Evolutionary conservation across 1,140 invertebrate species (phyloP).

Genomic region (Asobara japonica): DNA sequence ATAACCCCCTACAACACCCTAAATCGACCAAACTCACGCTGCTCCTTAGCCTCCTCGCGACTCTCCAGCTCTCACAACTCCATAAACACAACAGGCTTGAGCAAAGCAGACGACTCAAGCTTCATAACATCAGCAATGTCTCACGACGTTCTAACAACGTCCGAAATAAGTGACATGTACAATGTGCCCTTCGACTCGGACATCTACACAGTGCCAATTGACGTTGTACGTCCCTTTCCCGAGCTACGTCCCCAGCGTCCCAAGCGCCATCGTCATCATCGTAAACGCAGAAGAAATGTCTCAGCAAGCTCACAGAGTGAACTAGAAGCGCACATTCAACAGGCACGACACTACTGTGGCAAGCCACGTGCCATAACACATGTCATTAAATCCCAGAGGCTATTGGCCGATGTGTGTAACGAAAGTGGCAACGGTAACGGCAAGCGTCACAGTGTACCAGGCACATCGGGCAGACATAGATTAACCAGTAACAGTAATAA

Average conservation of each 20-base stretch:
- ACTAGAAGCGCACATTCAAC: slow-evolving; percentile 56
- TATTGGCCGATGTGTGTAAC: slow-evolving; percentile 67
- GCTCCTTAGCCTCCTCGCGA: slow-evolving; percentile 76
- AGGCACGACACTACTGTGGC: slow-evolving; percentile 64
- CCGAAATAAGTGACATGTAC: slow-evolving; percentile 83
- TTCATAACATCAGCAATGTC: slow-evolving; percentile 89
- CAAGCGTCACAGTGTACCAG: slow-evolving; percentile 70
- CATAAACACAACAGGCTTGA: slow-evolving; percentile 75
- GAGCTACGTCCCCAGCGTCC: slow-evolving; percentile 65
- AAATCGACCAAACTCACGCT: slow-evolving; percentile 76
- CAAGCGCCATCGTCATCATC: slow-evolving; percentile 70
- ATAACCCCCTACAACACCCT: slow-evolving; percentile 64
- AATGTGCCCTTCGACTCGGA: slow-evolving; percentile 87
- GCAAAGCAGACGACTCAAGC: slow-evolving; percentile 81
- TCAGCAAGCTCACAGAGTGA: slow-evolving; percentile 67
- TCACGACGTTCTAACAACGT: slow-evolving; percentile 77
- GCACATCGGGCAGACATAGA: slow-evolving; percentile 57
- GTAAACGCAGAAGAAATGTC: slow-evolving; percentile 71
- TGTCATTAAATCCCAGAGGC: slow-evolving; percentile 61
- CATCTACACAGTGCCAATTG: slow-evolving; percentile 85
- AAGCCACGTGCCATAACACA: slow-evolving; percentile 60
- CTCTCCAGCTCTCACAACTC: slow-evolving; percentile 85
- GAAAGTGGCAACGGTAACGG: slow-evolving; percentile 58
- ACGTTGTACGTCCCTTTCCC: slow-evolving; percentile 74
- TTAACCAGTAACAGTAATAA: slow-evolving; percentile 51